Evolutionary conservation across 2,113 vertebrate species (phyloP).

Genomic region (Myiozetetes cayanensis): DNA sequence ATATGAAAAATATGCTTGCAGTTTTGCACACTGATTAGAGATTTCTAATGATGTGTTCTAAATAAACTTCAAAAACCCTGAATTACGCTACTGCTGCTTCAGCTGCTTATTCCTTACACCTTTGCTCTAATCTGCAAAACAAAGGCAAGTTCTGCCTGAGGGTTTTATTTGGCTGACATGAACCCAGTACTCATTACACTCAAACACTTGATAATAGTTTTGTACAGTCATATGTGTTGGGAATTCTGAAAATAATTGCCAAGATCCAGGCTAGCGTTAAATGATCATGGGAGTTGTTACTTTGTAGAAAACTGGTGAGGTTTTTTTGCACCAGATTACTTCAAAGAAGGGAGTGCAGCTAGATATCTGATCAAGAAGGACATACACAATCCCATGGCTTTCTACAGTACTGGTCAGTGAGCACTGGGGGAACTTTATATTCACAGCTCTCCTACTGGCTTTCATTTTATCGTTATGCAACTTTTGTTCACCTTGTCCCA

Average conservation of each 20-base stretch:
- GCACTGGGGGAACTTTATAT: not conserved
- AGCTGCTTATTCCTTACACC: not conserved
- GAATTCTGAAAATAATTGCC: not conserved
- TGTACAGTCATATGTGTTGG: not conserved
- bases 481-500: not conserved
- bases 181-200: not conserved
- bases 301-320: not conserved
- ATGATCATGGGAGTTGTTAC: not conserved
- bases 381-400: not conserved
- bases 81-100: conserved; percentile 5
- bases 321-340: not conserved
- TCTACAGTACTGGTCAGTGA: not conserved
- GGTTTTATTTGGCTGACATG: not conserved
- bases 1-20: not conserved
- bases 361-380: not conserved
- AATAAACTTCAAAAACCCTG: conserved; percentile 9
- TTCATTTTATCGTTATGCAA: not conserved
- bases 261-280: not conserved
- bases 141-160: not conserved
- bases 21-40: not conserved
- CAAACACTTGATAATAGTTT: not conserved
- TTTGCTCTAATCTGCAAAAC: not conserved
- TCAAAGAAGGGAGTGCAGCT: not conserved
- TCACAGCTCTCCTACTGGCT: not conserved
- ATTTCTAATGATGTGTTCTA: not conserved